A percentile compares a stretch with the other conserved stretches of the same genome.
phyloP scores from a whole-genome alignment of 1,140 invertebrate species.

The Matsumurasca onukii region DNA sequence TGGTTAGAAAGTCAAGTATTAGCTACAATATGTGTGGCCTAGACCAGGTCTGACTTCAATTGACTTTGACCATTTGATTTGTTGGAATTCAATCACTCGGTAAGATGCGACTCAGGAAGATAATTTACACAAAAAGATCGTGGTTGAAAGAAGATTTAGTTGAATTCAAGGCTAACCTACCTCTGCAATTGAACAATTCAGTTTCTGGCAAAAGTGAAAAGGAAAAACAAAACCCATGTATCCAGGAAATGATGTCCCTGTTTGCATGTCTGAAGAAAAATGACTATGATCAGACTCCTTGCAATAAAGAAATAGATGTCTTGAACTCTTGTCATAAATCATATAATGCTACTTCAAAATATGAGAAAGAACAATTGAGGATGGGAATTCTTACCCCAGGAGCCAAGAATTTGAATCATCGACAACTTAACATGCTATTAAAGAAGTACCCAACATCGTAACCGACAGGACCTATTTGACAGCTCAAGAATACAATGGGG shows the following conservation, averaged over 20 bases:
- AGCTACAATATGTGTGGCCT: too few species aligned
- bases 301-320: background rate
- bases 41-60: too few species aligned
- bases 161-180: background rate
- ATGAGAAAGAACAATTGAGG: background rate
- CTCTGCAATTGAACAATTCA: background rate
- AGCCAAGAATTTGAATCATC: background rate
- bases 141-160: background rate
- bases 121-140: too few species aligned
- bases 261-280: conserved; percentile 8
- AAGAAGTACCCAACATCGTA: background rate
- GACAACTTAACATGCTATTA: background rate
- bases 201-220: background rate
- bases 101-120: too few species aligned
- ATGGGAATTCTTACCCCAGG: background rate
- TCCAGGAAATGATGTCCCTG: conserved; percentile 3
- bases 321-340: background rate
- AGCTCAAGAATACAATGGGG: background rate
- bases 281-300: conserved; percentile 3
- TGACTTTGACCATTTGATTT: too few species aligned
- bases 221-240: background rate
- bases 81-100: too few species aligned
- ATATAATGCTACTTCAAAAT: background rate
- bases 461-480: background rate
- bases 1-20: too few species aligned